Base-by-base conservation (phyloP, 1,140 invertebrate species). In the Pseudomyrmex sp. region DNA sequence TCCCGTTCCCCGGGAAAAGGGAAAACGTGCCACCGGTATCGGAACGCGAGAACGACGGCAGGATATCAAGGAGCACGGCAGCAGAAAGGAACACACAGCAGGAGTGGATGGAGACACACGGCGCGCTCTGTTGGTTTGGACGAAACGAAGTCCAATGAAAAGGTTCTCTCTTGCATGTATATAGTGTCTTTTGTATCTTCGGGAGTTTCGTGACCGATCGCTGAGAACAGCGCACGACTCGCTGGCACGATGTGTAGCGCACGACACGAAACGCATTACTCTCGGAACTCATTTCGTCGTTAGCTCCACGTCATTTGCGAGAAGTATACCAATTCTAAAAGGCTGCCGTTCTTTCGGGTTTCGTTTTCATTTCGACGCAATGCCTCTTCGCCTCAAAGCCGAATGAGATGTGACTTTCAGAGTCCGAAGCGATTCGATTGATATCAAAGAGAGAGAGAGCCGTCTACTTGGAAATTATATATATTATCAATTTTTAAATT, bases 1-100 rank as follows among this genome's bases (percentile, higher is more conserved):
- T 13, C 18, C 18, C 46, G 35, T 35, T 35, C 18, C 23, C 50
- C 46, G 61, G 52, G 26, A 44, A 54, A 66, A 20, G 66, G 76
- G 20, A 35, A 35, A 72, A 80, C 12, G 46, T 50, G 54, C 66
- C 3, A 15, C 35, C 12, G 56, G n/a, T 80, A 80, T 80, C 54
- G 44, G n/a, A 59, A 80, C 10, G 20, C 12, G 13, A 80, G 23
- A 72, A 35, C 15, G 44, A 72, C 48, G 15, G 23, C 18, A 58
- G 10, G 7, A 69, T n/a, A 68, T 12, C 12, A 20, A 75, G 58
- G 48, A 62, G 50, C 26, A 63, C 61, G 35, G 35, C 18, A n/a
- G n/a, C n/a, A 9, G 48, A 66, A 54, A 18, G 23, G 52, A 50
- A 18, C 15, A 52, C 62, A 79, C 35, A 23, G 12, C 12, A n/a